Percentiles rank a stretch among this genome's conserved stretches.
Conservation (phyloP, 2,888 invertebrate species). For the Lochmaea capreae region DNA sequence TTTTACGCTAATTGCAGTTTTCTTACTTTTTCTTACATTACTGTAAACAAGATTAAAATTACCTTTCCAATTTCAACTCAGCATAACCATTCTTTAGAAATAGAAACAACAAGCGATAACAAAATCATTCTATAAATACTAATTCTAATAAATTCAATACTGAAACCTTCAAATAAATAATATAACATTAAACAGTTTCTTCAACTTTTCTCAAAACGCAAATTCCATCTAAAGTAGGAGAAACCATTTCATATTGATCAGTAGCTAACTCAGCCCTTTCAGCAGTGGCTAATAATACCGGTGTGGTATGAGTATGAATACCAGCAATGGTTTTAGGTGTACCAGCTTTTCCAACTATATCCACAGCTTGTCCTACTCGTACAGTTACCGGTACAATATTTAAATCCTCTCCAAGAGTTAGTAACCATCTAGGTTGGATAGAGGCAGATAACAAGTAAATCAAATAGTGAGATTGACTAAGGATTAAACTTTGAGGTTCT, state of each 20-base stretch:
- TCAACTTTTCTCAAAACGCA: conserved; percentile 87
- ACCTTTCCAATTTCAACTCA: no score
- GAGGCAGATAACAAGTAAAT: conserved; percentile 93
- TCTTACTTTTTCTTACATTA: no score
- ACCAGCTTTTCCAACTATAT: conserved; percentile 98
- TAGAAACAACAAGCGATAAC: no score
- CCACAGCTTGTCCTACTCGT: conserved; percentile 94
- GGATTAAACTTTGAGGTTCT: conserved; percentile 68
- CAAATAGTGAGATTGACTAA: conserved; percentile 94
- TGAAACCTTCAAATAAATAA: neutral
- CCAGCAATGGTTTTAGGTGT: conserved; percentile 99
- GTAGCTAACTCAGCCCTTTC: conserved; percentile 98
- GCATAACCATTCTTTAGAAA: no score
- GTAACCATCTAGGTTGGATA: conserved; percentile 98
- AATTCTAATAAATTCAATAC: neutral
- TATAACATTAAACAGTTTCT: conserved; percentile 22
- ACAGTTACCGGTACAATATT: conserved; percentile 93
- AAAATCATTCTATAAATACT: neutral
- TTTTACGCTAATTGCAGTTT: no score
- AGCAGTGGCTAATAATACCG: conserved; percentile 93
- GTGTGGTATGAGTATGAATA: conserved; percentile 99
- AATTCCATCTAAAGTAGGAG: conserved; percentile 98
- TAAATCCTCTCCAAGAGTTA: conserved; percentile 94
- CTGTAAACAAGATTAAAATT: no score
- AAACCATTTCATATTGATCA: conserved; percentile 92